Evolutionary conservation across 1,140 invertebrate genomes (phyloP).

Genomic region (Maconellicoccus hirsutus): DNA sequence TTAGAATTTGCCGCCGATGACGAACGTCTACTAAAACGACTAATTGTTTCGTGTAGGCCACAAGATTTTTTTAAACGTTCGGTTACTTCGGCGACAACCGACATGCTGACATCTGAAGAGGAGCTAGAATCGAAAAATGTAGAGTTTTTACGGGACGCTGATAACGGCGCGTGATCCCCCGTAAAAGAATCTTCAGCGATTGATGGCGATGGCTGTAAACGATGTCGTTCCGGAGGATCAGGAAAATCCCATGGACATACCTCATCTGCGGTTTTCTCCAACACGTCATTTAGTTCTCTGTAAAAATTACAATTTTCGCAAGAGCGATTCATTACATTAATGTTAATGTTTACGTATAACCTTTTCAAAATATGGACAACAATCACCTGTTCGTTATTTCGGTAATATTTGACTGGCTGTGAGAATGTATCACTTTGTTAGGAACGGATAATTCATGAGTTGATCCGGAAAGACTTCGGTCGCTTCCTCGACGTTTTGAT

Average conservation of each 20-base stretch:
- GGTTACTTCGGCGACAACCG: constrained; percentile 39
- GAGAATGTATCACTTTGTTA: constrained; percentile 54
- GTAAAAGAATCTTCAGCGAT: constrained; percentile 24
- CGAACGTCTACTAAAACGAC: constrained; percentile 1
- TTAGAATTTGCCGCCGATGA: constrained; percentile 23
- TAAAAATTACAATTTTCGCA: background rate
- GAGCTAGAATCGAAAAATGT: constrained; percentile 44
- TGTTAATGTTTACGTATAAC: too few relatives aligned
- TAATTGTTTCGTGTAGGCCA: constrained; percentile 23
- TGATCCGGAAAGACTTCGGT: constrained; percentile 66
- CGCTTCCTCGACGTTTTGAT: constrained; percentile 54
- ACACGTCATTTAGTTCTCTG: constrained; percentile 14
- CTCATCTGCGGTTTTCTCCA: constrained; percentile 37
- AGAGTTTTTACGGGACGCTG: constrained; percentile 40
- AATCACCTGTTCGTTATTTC: constrained; percentile 65
- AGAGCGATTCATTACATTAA: too few relatives aligned
- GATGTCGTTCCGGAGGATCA: constrained; percentile 31
- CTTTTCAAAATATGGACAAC: constrained; percentile 15
- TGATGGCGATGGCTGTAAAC: constrained; percentile 24
- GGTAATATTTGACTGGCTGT: constrained; percentile 68
- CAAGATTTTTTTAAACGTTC: constrained; percentile 34
- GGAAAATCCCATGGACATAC: constrained; percentile 54
- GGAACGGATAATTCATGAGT: constrained; percentile 60
- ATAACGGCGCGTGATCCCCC: constrained; percentile 25
- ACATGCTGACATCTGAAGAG: constrained; percentile 57